A percentile compares a stretch with the other conserved stretches of the same genome.
phyloP scores from a whole-genome alignment of 2,113 vertebrate species.

The Lanius ludovicianus region DNA sequence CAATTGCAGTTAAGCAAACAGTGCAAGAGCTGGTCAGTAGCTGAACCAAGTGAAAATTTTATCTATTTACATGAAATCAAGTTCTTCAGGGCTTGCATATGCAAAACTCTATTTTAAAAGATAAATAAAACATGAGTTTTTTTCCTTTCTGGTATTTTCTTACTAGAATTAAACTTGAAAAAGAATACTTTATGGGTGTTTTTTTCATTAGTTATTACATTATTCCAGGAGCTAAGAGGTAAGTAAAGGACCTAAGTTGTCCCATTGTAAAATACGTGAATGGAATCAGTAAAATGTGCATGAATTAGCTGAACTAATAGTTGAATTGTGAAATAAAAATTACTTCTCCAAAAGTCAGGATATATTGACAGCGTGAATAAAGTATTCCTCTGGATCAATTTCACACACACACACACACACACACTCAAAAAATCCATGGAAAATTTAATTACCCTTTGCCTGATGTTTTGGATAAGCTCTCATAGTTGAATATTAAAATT shows the following conservation, averaged over 20 bases:
- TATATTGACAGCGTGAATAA: background rate
- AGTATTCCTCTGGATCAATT: background rate
- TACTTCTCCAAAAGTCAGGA: background rate
- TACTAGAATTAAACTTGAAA: background rate
- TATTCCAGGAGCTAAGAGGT: background rate
- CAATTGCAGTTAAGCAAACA: background rate
- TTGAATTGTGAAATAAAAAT: background rate
- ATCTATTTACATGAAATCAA: background rate
- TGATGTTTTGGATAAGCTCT: conserved; percentile 8
- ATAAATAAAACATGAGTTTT: background rate
- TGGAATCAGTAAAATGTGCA: background rate
- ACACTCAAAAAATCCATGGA: background rate
- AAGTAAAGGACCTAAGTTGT: background rate
- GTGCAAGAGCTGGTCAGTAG: background rate
- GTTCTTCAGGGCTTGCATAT: background rate
- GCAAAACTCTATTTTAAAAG: background rate
- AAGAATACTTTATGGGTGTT: background rate
- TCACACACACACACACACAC: background rate
- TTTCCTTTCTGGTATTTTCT: background rate
- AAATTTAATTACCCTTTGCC: background rate
- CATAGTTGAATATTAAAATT: conserved; percentile 40
- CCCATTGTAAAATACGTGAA: background rate
- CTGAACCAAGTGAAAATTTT: background rate
- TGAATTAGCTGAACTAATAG: background rate
- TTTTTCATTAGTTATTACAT: background rate